A percentile compares a stretch with the other conserved stretches of the same genome.
phyloP scores from a whole-genome alignment of 2,797 vertebrate genomes.

The Basileuterus tristriatus region DNA sequence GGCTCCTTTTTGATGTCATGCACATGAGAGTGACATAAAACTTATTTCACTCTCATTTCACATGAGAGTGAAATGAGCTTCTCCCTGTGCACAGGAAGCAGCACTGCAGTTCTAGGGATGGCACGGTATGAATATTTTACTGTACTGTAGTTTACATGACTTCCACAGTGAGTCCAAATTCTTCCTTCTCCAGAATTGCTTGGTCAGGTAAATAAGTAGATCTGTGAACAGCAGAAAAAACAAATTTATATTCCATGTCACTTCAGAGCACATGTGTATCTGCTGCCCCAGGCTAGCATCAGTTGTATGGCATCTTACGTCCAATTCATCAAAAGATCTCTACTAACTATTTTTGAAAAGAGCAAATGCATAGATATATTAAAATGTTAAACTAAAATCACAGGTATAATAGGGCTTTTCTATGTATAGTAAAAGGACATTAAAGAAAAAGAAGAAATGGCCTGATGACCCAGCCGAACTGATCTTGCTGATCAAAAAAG shows the following conservation, averaged over 20 bases:
- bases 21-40: not conserved
- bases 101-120: not conserved
- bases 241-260: not conserved
- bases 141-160: not conserved
- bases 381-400: not conserved
- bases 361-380: not conserved
- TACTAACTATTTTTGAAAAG: conserved; percentile 15
- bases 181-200: not conserved
- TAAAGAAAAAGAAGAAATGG: not conserved
- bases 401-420: not conserved
- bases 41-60: not conserved
- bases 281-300: conserved; percentile 32
- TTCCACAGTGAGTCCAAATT: not conserved
- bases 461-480: not conserved
- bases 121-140: not conserved
- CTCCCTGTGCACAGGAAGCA: not conserved
- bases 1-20: not conserved
- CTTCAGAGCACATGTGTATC: not conserved
- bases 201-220: not conserved
- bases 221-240: not conserved
- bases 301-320: conserved; percentile 21
- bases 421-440: not conserved
- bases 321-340: conserved; percentile 36
- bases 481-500: not conserved
- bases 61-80: not conserved